phyloP scores from a whole-genome alignment of 1,140 invertebrate genomes.

The Pantala flavescens region DNA sequence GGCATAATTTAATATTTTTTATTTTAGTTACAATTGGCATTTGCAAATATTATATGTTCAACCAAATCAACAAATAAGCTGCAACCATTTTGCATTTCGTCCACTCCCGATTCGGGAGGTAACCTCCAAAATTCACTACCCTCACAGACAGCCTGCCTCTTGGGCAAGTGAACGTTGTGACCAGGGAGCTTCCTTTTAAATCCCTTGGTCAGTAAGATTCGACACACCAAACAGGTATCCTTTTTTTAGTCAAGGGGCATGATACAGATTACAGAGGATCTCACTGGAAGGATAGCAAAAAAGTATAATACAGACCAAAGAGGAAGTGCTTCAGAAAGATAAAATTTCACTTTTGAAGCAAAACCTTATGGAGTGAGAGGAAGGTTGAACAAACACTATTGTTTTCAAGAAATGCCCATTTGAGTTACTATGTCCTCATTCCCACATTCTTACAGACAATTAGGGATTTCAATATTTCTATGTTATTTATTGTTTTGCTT shows the following conservation, averaged over 20 bases:
- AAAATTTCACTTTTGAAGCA: background rate
- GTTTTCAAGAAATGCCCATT: background rate
- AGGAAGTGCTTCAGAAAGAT: too few relatives aligned
- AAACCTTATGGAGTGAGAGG: background rate
- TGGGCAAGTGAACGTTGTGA: background rate
- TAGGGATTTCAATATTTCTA: too few relatives aligned
- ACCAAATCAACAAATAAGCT: constrained; percentile 10
- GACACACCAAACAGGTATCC: background rate
- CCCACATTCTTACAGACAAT: too few relatives aligned
- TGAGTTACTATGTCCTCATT: background rate
- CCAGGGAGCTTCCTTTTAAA: background rate
- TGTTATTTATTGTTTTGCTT: background rate
- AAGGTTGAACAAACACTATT: background rate
- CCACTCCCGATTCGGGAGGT: constrained; percentile 6
- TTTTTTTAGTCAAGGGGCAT: background rate
- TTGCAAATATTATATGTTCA: constrained; percentile 10
- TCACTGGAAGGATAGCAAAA: background rate
- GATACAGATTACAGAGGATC: background rate
- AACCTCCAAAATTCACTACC: background rate
- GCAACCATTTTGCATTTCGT: constrained; percentile 1
- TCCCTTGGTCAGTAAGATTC: background rate
- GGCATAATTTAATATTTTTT: constrained; percentile 11
- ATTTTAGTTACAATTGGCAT: constrained; percentile 10
- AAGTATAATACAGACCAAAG: too few relatives aligned
- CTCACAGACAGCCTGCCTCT: background rate